Base-by-base conservation (phyloP, 1,140 invertebrate genomes). In the Ctenoplectra terminalis region DNA sequence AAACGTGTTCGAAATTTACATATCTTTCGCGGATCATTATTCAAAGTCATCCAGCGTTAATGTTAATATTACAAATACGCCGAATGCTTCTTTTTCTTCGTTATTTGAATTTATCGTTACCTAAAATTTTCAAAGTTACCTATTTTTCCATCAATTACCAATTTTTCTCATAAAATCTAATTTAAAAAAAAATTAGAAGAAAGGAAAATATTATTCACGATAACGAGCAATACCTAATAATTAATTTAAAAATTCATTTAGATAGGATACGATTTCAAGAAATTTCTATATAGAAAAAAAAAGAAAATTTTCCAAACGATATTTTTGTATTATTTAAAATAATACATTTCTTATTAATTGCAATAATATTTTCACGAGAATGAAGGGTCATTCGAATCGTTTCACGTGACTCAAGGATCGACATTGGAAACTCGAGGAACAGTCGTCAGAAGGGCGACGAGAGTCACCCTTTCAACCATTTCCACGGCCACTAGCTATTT, bases 381-480 rank as follows among this genome's bases (percentile, higher is more conserved):
- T 9, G 5, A 1, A 11, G 43, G 15, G 1, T 31, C 5, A 7
- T 40, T 52, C 1, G 0, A 34, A 23, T 11, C 8, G n/a, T 17
- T 43, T 20, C 4, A 43, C 31, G n/a, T 37, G 20, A 11, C 17
- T 9, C 11, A 13, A 11, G 1, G 13, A 34, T 82, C 46, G 15
- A 71, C 34, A 61, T 74, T 56, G 67, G 66, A 63, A 78, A 64
- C 26, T 74, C 73, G 66, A 90, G 89, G 88, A 85, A 79, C 67
- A 82, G 61, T 84, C 37, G 63, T n/a, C 34, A 58, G 82, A 84
- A 78, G 50, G 78, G 72, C 58, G 82, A 85, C 84, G 83, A 88
- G 72, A 87, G 83, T 89, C 89, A 92, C 92, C 92, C 92, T 92
- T 93, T 92, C 92, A 89, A 89, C 89, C 89, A 89, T 66, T 92